Percentiles rank a stretch among this genome's conserved stretches.
Evolutionary conservation across 2,113 vertebrate species (phyloP).

Genomic region (Thryonomys swinderianus): DNA sequence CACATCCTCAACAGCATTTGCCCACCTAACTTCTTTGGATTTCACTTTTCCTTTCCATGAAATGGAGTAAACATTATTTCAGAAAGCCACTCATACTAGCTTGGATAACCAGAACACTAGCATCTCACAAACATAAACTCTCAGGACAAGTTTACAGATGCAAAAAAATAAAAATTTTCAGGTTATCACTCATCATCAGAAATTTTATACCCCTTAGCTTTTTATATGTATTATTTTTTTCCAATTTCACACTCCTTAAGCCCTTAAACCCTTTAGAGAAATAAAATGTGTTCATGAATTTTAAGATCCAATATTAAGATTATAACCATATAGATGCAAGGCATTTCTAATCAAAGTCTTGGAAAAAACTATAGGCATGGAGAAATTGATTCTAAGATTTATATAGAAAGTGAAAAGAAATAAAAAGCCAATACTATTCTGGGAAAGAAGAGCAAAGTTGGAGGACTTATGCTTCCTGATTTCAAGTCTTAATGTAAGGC

Average conservation of each 20-base stretch:
- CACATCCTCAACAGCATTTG: not conserved
- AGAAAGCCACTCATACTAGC: not conserved
- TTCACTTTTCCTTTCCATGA: not conserved
- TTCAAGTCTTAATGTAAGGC: not conserved
- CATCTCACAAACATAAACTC: not conserved
- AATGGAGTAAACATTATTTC: not conserved
- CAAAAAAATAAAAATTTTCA: not conserved
- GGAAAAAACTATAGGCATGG: not conserved
- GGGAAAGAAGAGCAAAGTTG: not conserved
- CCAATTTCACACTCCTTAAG: not conserved
- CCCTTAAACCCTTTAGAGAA: not conserved
- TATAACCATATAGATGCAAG: not conserved
- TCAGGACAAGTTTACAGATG: not conserved
- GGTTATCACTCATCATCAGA: not conserved
- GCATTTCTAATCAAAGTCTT: conserved; percentile 33
- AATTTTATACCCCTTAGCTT: not conserved
- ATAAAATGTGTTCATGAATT: not conserved
- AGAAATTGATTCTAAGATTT: not conserved
- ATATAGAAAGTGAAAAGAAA: not conserved
- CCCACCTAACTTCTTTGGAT: not conserved
- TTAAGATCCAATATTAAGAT: not conserved
- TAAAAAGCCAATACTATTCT: not conserved
- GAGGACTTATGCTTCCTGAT: not conserved
- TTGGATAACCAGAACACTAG: not conserved
- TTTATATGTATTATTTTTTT: not conserved